Conservation (phyloP, 2,113 vertebrate genomes). For the Heterotilapia buettikoferi region DNA sequence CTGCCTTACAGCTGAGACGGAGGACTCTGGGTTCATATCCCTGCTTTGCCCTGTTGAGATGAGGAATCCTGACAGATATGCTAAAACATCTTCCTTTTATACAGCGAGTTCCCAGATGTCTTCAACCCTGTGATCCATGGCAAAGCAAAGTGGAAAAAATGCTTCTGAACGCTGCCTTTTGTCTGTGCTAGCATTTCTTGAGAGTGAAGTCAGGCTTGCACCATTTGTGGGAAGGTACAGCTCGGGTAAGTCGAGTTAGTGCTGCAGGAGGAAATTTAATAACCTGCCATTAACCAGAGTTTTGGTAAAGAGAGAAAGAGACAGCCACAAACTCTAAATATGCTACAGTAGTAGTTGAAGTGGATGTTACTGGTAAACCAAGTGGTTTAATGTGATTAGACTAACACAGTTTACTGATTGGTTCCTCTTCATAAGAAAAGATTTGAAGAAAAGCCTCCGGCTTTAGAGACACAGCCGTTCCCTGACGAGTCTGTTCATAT, state of each 20-base stretch:
- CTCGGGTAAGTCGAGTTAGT: conserved; percentile 7
- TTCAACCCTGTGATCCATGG: conserved; percentile 16
- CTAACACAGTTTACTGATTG: background rate
- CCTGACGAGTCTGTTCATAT: background rate
- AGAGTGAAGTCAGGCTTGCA: conserved; percentile 44
- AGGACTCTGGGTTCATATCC: background rate
- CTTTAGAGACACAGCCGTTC: background rate
- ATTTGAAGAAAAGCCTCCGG: background rate
- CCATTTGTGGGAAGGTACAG: conserved; percentile 33
- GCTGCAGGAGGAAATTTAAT: background rate
- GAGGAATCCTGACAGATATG: background rate
- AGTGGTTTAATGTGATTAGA: background rate
- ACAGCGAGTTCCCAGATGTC: background rate
- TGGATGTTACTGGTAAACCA: background rate
- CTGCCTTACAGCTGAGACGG: background rate
- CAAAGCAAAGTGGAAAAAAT: conserved; percentile 33
- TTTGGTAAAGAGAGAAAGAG: background rate
- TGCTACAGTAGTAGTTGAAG: background rate
- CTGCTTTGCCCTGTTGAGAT: background rate
- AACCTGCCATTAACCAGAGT: conserved; percentile 17
- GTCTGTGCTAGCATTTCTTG: conserved; percentile 40
- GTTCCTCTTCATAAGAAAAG: background rate
- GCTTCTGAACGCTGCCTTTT: conserved; percentile 45
- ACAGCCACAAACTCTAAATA: background rate
- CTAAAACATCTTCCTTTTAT: background rate